phyloP scores from a whole-genome alignment of 2,113 vertebrate genomes.

The Hemiscyllium ocellatum region DNA sequence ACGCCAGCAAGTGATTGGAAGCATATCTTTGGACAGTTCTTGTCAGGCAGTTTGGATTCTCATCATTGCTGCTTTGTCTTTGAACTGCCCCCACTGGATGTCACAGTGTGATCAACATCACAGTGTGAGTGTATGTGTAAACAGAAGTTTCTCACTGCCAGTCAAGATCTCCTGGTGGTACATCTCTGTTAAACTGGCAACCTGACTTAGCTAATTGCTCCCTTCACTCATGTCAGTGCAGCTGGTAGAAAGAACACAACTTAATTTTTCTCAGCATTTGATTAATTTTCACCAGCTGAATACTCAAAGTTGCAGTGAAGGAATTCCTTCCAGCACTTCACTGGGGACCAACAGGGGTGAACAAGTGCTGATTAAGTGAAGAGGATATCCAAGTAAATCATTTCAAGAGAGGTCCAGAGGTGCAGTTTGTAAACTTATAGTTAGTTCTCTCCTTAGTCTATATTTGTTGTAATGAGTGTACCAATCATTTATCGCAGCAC shows the following conservation, averaged over 20 bases:
- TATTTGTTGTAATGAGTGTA: background rate
- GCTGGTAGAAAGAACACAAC: background rate
- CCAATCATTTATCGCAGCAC: too few species aligned
- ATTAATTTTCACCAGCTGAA: conserved; percentile 19
- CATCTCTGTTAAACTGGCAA: conserved; percentile 34
- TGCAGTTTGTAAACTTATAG: background rate
- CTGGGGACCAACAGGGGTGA: background rate
- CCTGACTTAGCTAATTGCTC: conserved; percentile 28
- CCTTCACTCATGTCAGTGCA: conserved; percentile 20
- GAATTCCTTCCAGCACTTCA: background rate
- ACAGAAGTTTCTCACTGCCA: conserved; percentile 30
- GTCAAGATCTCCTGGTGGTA: conserved; percentile 23
- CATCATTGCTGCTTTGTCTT: background rate
- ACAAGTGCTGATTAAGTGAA: background rate
- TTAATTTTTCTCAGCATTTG: conserved; percentile 12
- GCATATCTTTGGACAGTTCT: background rate
- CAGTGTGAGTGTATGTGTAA: conserved; percentile 14
- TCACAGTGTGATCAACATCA: conserved; percentile 12
- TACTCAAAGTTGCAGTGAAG: background rate
- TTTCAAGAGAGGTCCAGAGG: background rate
- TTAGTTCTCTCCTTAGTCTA: background rate
- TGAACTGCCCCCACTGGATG: conserved; percentile 16
- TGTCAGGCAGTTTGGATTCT: background rate
- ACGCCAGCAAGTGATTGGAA: background rate
- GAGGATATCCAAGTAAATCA: background rate